Conservation (phyloP, 2,888 invertebrate species). For the Cactoblastis cactorum region DNA sequence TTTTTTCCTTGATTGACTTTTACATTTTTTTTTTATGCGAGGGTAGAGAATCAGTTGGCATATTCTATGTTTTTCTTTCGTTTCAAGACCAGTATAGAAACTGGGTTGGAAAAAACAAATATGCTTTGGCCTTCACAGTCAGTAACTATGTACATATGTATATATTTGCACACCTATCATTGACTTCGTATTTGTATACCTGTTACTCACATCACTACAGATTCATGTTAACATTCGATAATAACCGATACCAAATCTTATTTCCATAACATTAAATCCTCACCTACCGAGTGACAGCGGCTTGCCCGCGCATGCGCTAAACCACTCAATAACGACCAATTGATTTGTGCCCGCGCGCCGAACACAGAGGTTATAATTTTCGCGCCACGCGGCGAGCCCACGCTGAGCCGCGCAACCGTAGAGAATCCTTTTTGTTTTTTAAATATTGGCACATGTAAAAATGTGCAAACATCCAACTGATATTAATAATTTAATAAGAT, state of each 20-base stretch:
- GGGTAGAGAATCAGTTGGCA: too few relatives aligned
- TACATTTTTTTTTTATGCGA: too few relatives aligned
- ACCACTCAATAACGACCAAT: conserved; percentile 49
- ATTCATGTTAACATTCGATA: not conserved
- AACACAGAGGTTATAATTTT: conserved; percentile 66
- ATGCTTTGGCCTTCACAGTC: too few relatives aligned
- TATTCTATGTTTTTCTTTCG: too few relatives aligned
- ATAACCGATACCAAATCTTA: not conserved
- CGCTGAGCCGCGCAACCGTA: conserved; percentile 51
- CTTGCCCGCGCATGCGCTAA: conserved; percentile 10
- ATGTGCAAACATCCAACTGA: conserved; percentile 12
- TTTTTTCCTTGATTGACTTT: too few relatives aligned
- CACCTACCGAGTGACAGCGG: conserved; percentile 8
- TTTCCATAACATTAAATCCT: conserved; percentile 4
- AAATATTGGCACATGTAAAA: conserved; percentile 15
- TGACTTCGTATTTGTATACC: too few relatives aligned
- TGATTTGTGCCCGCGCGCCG: conserved; percentile 57
- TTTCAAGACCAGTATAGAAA: too few relatives aligned
- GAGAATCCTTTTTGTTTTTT: conserved; percentile 36
- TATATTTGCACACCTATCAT: too few relatives aligned
- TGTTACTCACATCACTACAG: too few relatives aligned
- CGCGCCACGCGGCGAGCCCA: conserved; percentile 61
- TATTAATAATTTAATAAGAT: conserved; percentile 13
- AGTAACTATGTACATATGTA: too few relatives aligned
- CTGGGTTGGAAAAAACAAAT: too few relatives aligned